Evolutionary conservation across 2,797 vertebrate species (phyloP).

Genomic region (Falco concolor): DNA sequence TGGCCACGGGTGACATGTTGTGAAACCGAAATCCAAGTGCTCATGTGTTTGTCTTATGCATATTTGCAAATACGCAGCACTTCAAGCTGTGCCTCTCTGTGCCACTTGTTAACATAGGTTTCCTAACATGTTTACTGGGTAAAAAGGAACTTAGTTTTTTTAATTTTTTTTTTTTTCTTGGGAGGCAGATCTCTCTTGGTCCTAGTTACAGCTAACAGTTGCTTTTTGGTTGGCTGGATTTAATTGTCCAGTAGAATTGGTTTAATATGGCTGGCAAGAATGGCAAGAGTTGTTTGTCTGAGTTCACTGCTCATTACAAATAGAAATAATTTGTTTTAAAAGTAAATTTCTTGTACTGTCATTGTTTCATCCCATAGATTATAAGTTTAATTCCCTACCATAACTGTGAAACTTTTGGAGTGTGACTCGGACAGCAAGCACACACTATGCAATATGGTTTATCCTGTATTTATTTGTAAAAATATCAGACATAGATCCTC

Average conservation of each 20-base stretch:
- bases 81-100: conserved; percentile 36
- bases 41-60: background rate
- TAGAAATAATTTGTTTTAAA: background rate
- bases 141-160: background rate
- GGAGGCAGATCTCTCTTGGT: conserved; percentile 34
- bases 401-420: conserved; percentile 77
- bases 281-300: conserved; percentile 70
- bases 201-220: conserved; percentile 39
- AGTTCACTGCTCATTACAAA: conserved; percentile 30
- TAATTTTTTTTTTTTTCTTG: too few relatives aligned
- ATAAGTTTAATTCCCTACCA: conserved; percentile 64
- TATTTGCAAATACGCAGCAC: conserved; percentile 12
- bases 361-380: conserved; percentile 51
- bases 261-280: conserved; percentile 65
- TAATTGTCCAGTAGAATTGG: conserved; percentile 39
- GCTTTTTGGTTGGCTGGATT: conserved; percentile 64
- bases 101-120: conserved; percentile 12
- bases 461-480: conserved; percentile 87
- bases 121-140: conserved; percentile 18
- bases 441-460: conserved; percentile 89
- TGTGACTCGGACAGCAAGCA: conserved; percentile 79
- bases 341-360: conserved; percentile 43
- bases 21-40: background rate
- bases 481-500: conserved; percentile 75
- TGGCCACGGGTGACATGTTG: background rate